phyloP scores from a whole-genome alignment of 2,888 invertebrate genomes.

The Cheilosia scutellata region DNA sequence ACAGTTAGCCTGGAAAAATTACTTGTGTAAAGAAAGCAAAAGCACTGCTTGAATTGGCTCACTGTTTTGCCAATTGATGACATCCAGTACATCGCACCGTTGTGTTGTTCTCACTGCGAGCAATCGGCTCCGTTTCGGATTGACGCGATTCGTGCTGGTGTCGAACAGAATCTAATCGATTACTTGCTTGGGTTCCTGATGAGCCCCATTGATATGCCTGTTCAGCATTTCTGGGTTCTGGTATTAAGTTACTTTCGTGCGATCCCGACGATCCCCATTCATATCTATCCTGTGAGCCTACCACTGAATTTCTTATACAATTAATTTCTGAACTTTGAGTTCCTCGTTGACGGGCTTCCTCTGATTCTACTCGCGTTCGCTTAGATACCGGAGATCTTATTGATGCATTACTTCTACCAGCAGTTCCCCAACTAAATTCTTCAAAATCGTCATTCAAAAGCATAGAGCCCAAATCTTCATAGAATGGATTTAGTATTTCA shows the following conservation, averaged over 20 bases:
- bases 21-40: neutral
- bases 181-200: neutral
- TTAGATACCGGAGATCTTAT: constrained; percentile 24
- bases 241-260: neutral
- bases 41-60: constrained; percentile 23
- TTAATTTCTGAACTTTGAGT: neutral
- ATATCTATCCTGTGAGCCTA: neutral
- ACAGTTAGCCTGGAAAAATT: constrained; percentile 81
- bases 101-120: neutral
- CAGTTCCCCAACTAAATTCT: constrained; percentile 77
- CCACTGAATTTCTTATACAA: neutral
- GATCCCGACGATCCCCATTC: constrained; percentile 13
- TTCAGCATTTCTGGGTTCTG: neutral
- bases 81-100: constrained; percentile 80
- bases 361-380: constrained; percentile 13
- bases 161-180: neutral
- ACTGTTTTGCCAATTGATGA: constrained; percentile 79
- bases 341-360: neutral
- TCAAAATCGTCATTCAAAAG: constrained; percentile 75
- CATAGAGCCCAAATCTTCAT: constrained; percentile 29
- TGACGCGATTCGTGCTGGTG: neutral
- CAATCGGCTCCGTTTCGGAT: neutral
- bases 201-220: constrained; percentile 36
- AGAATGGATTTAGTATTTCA: constrained; percentile 11
- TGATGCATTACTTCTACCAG: neutral